Evolutionary conservation across 2,888 invertebrate genomes (phyloP).

Genomic region (Brachycybe producta): DNA sequence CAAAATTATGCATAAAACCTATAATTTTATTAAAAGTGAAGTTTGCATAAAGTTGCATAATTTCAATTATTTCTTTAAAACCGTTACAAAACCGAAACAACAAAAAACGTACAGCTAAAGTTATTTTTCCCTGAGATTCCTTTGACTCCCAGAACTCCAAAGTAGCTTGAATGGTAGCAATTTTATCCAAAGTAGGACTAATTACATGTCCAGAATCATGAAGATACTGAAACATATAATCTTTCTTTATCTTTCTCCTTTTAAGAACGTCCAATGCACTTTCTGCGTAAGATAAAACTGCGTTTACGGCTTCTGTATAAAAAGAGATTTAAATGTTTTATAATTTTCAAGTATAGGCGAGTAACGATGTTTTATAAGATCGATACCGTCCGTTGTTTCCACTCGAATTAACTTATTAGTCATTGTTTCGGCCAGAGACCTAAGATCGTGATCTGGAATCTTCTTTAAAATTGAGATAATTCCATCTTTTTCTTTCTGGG

Average conservation of each 20-base stretch:
- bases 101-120: too few species aligned
- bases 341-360: background rate
- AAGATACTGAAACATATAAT: slow-evolving; percentile 14
- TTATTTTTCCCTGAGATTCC: background rate
- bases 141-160: slow-evolving; percentile 13
- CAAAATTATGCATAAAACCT: too few species aligned
- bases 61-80: too few species aligned
- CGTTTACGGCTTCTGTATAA: slow-evolving; percentile 13
- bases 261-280: slow-evolving; percentile 5
- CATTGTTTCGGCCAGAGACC: slow-evolving; percentile 13
- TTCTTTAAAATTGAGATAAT: slow-evolving; percentile 11
- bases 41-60: too few species aligned
- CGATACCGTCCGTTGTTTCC: slow-evolving; percentile 8
- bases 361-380: background rate
- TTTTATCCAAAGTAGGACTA: slow-evolving; percentile 8
- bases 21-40: too few species aligned
- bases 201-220: slow-evolving; percentile 4
- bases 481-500: slow-evolving; percentile 11
- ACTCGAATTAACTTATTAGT: slow-evolving; percentile 9
- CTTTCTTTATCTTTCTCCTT: slow-evolving; percentile 14
- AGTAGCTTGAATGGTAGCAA: background rate
- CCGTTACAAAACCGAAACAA: too few species aligned
- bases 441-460: slow-evolving; percentile 6
- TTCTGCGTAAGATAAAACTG: slow-evolving; percentile 8
- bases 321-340: background rate